Conservation (phyloP, 2,113 vertebrate species). For the Gobio gobio region DNA sequence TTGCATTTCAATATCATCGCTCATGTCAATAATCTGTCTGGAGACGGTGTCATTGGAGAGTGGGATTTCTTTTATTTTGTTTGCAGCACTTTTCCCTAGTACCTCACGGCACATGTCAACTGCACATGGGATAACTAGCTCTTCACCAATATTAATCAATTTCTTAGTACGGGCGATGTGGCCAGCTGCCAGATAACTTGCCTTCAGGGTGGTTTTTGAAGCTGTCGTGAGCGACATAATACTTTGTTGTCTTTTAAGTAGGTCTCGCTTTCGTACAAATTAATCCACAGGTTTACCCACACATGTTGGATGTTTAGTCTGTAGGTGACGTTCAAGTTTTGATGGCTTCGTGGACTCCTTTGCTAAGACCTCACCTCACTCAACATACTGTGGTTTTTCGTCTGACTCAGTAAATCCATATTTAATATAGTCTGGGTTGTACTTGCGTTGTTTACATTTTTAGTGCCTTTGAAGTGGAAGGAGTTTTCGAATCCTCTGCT, state of each 20-base stretch:
- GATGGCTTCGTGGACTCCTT: neutral
- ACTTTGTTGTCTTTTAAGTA: too few relatives aligned
- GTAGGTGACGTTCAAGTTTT: slow-evolving; percentile 26
- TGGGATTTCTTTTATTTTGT: slow-evolving; percentile 12
- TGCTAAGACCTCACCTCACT: neutral
- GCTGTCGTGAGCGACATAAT: too few relatives aligned
- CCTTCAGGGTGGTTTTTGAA: neutral
- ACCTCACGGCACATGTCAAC: neutral
- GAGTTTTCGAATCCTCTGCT: neutral
- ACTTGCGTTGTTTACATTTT: neutral
- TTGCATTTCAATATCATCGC: neutral
- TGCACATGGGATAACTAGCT: slow-evolving; percentile 23
- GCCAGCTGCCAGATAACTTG: neutral
- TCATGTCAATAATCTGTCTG: slow-evolving; percentile 9
- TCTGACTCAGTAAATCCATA: neutral
- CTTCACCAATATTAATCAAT: neutral
- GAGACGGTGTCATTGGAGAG: slow-evolving; percentile 8
- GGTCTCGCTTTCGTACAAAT: neutral
- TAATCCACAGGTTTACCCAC: slow-evolving; percentile 12
- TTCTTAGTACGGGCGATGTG: neutral
- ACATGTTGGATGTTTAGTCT: slow-evolving; percentile 20
- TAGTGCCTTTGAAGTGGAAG: neutral
- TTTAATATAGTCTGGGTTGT: neutral
- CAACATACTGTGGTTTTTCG: neutral
- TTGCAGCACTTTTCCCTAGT: slow-evolving; percentile 12